A percentile compares a stretch with the other conserved stretches of the same genome.
Conservation (phyloP, 2,797 vertebrate species). For the Xiphophorus birchmanni region DNA sequence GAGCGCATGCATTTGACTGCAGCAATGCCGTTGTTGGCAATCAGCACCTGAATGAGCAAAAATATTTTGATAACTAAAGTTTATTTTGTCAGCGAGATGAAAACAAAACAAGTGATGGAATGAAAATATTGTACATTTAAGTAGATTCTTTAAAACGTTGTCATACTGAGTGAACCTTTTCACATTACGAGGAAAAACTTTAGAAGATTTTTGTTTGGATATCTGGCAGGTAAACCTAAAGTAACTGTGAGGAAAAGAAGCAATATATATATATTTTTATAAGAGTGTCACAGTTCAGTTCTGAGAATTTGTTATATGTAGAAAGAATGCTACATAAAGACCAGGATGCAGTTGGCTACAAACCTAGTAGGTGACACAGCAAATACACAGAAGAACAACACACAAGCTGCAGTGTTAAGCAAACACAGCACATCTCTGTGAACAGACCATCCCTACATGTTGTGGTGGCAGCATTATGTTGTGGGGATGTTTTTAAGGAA, state of each 20-base stretch:
- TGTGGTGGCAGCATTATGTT: neutral
- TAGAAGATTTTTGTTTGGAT: neutral
- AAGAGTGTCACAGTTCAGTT: neutral
- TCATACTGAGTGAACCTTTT: neutral
- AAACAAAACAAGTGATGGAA: neutral
- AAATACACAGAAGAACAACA: neutral
- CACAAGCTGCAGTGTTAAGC: neutral
- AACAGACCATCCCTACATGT: neutral
- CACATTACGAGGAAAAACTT: neutral
- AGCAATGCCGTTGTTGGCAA: slow-evolving; percentile 96
- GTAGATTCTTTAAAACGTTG: neutral
- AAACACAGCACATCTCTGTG: neutral
- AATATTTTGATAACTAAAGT: neutral
- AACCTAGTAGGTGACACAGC: neutral
- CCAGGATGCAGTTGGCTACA: neutral
- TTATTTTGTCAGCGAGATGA: neutral
- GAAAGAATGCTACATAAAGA: neutral
- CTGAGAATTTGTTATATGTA: neutral
- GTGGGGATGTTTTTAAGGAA: neutral
- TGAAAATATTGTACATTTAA: neutral
- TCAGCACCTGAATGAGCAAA: slow-evolving; percentile 86
- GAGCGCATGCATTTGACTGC: slow-evolving; percentile 98
- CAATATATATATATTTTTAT: neutral
- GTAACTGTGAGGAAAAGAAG: neutral
- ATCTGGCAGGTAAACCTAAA: neutral